Conservation (phyloP, 2,113 vertebrate species). For the Pipa parva region DNA sequence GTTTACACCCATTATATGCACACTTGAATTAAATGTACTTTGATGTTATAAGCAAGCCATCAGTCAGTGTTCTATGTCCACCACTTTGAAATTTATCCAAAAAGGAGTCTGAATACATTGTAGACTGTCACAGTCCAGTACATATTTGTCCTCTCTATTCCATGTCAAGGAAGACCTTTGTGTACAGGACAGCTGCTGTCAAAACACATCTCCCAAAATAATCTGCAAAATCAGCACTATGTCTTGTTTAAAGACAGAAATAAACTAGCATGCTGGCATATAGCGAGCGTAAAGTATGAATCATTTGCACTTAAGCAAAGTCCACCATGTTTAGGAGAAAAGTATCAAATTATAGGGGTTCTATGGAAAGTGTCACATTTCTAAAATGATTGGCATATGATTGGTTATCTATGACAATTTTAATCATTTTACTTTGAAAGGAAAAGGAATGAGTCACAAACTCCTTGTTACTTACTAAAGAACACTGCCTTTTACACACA, state of each 20-base stretch:
- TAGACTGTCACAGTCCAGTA: not conserved
- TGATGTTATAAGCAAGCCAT: too few relatives aligned
- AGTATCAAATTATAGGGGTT: too few relatives aligned
- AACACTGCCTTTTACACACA: slow-evolving; percentile 23
- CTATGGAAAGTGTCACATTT: too few relatives aligned
- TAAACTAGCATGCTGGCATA: not conserved
- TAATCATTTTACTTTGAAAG: too few relatives aligned
- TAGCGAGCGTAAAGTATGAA: not conserved
- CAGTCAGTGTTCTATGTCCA: too few relatives aligned
- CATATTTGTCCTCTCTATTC: not conserved
- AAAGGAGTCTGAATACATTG: too few relatives aligned
- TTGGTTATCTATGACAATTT: slow-evolving; percentile 3
- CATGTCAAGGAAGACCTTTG: not conserved
- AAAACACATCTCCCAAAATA: slow-evolving; percentile 21
- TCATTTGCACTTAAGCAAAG: not conserved
- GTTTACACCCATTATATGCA: too few relatives aligned
- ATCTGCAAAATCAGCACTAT: not conserved
- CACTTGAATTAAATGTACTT: too few relatives aligned
- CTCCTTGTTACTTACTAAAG: not conserved
- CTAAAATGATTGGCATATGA: too few relatives aligned
- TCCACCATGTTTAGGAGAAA: too few relatives aligned
- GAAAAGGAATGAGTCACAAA: not conserved
- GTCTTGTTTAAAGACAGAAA: not conserved
- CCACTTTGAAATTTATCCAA: too few relatives aligned
- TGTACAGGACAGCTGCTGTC: slow-evolving; percentile 22